Evolutionary conservation across 2,797 vertebrate species (phyloP).

Genomic region (Diplodus sargus): DNA sequence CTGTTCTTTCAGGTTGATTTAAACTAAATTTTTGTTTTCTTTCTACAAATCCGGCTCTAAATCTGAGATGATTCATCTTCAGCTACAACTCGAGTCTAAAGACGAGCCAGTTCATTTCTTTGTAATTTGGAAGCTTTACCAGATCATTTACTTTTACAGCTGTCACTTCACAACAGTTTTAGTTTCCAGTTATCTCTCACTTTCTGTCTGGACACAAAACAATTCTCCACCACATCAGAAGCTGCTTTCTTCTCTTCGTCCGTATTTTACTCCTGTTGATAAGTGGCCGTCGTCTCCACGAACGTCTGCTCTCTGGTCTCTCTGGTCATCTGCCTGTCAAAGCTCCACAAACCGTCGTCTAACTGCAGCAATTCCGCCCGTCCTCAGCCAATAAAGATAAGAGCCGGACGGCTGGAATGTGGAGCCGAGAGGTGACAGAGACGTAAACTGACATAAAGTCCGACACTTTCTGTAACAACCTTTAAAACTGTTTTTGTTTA

Average conservation of each 20-base stretch:
- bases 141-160: constrained; percentile 66
- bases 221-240: constrained; percentile 1
- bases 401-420: constrained; percentile 76
- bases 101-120: constrained; percentile 39
- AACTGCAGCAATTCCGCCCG: constrained; percentile 66
- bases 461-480: constrained; percentile 35
- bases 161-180: constrained; percentile 2
- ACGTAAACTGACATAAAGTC: constrained; percentile 56
- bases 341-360: constrained; percentile 57
- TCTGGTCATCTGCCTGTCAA: constrained; percentile 54
- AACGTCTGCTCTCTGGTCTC: constrained; percentile 32
- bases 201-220: constrained; percentile 24
- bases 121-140: constrained; percentile 52
- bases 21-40: neutral
- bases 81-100: neutral
- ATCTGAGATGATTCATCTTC: neutral
- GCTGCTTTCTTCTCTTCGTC: constrained; percentile 15
- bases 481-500: constrained; percentile 3
- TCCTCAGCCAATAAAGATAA: constrained; percentile 84
- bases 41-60: neutral
- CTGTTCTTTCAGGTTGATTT: too few relatives aligned
- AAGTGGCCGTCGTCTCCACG: constrained; percentile 55
- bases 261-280: constrained; percentile 54
- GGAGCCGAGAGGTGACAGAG: constrained; percentile 65
- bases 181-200: constrained; percentile 4